Base-by-base conservation (phyloP, 2,113 vertebrate genomes). In the Vulpes vulpes region DNA sequence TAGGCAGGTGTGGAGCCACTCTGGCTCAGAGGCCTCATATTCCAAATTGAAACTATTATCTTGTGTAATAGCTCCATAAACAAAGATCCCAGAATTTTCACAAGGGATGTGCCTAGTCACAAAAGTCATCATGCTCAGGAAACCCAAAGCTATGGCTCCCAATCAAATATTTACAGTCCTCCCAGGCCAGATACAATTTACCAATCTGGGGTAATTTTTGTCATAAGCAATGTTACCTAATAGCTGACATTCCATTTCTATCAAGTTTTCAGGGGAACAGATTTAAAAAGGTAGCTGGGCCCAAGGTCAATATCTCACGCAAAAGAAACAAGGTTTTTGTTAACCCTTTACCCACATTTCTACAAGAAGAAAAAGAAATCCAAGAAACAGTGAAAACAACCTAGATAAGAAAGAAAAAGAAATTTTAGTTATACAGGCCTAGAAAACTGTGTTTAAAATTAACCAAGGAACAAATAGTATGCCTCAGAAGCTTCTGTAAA, bases 401-500 rank as follows among this genome's bases (percentile, higher is more conserved):
- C 51, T 67, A 74, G 25, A 81, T 1, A 95, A 43, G 43, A 89
- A 97, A 96, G 51, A 91, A 83, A 83, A 94, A 90, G 27, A 87
- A 79, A 89, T 32, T 64, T 59, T 43, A 87, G 62, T 22, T 90
- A 6, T 3, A 49, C 60, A 69, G 51, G 57, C 74, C 59, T 64
- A 57, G 55, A 67, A 78, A 74, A 67, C 65, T 94, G 79, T 93
- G 51, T 87, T 91, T 12, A 81, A 90, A 96, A 91, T 86, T 62
- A 95, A 65, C 55, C 84, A 94, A 38, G n/a, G 35, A 80, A 73
- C 20, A 32, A 55, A 62, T 19, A 92, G 55, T 62, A 83, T 53
- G 5, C 65, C 69, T 74, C 38, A 83, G 80, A 76, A 90, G n/a
- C 27, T 83, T 92, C 59, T 57, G 3, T 67, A 92, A 78, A 80